A percentile compares a stretch with the other conserved stretches of the same genome.
Evolutionary conservation across 2,113 vertebrate species (phyloP).

Genomic region (Phasianus colchicus): DNA sequence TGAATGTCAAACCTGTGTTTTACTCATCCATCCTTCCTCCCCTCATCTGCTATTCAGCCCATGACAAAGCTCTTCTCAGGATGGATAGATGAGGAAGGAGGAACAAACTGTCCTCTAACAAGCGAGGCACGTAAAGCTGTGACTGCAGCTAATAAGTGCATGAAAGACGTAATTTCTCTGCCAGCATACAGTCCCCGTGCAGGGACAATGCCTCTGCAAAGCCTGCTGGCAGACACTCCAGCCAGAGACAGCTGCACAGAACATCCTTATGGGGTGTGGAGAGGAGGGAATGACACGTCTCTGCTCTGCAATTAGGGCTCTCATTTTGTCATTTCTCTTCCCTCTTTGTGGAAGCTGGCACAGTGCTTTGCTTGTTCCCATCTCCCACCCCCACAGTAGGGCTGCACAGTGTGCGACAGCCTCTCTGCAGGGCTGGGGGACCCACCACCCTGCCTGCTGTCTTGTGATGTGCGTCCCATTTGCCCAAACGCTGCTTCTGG

Average conservation of each 20-base stretch:
- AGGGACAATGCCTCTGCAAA: conserved; percentile 44
- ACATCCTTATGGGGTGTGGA: background rate
- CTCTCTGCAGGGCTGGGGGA: background rate
- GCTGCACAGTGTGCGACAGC: background rate
- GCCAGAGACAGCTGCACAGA: conserved; percentile 13
- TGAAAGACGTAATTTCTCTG: conserved; percentile 11
- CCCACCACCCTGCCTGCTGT: background rate
- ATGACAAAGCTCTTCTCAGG: fast-evolving
- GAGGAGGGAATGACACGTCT: background rate
- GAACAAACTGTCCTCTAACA: conserved; percentile 24
- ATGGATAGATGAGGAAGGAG: background rate
- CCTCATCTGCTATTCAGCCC: background rate
- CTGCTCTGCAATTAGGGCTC: conserved; percentile 52
- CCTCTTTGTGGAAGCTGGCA: background rate
- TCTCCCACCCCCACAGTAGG: background rate
- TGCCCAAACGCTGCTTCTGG: background rate
- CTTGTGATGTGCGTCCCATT: background rate
- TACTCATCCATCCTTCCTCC: background rate
- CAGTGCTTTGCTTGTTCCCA: background rate
- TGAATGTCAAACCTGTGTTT: background rate
- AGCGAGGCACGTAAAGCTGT: background rate
- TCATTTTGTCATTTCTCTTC: conserved; percentile 27
- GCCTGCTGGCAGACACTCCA: background rate
- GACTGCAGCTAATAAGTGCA: background rate
- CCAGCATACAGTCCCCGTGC: background rate